Evolutionary conservation across 2,797 vertebrate species (phyloP), one percentile per base, ranked within the genome.

Genomic region (Cynopterus sphinx): DNA sequence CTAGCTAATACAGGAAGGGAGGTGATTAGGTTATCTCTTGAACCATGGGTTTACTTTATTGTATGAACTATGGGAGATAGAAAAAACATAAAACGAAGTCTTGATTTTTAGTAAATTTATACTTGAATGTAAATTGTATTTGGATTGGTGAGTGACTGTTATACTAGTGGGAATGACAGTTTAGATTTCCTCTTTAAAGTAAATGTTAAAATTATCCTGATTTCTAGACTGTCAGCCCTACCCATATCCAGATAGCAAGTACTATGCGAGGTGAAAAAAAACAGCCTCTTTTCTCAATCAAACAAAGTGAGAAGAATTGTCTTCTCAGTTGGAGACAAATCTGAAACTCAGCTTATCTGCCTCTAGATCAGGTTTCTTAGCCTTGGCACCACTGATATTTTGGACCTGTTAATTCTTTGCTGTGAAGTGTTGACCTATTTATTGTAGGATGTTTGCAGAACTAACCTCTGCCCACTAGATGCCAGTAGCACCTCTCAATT

Each of bases 401-500:
- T 89, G n/a, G 22, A 78, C 46, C 70, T 28, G 36, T 78, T 97
- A 87, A 65, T 91, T 91, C 33, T 92, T 93, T 68, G 22, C 71
- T 91, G 19, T 39, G 21, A 51, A 77, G 19, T 15, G 28, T 49
- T 83, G 36, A 63, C 10, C 55, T 84, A 1, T 43, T 87, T 39
- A 77, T 53, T 53, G 46, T 53, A 65, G 55, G 24, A 43, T 75
- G 31, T 90, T 92, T 79, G 87, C 46, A 33, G 79, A 17, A 63
- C n/a, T 91, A 51, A 24, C 16, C 41, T 96, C 61, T 93, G 83
- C 63, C 95, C 90, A 87, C 63, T 93, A 89, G 74, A 59, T 94
- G 90, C 75, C 94, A 94, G 82, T 77, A 79, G 39, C 11, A 89
- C 28, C n/a, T 41, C 41, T 93, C 24, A 55, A 16, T 88, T 89